A percentile compares a stretch with the other conserved stretches of the same genome.
Conservation (phyloP, 1,140 invertebrate species). For the Drosophila pruinosa region DNA sequence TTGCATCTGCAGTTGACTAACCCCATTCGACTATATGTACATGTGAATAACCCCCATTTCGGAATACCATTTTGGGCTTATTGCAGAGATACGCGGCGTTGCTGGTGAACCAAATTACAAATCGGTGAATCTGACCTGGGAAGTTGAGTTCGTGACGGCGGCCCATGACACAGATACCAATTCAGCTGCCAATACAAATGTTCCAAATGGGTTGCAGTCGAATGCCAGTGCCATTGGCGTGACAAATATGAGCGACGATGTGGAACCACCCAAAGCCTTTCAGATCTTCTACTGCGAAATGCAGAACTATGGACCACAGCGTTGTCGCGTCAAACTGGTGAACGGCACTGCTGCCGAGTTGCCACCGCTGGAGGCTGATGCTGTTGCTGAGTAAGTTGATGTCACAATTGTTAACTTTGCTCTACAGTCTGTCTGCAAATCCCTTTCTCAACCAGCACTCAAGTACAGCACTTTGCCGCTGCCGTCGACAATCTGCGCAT, state of each 20-base stretch:
- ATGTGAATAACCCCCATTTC: slow-evolving; percentile 42
- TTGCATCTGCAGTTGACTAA: slow-evolving; percentile 35
- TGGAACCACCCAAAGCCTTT: slow-evolving; percentile 83
- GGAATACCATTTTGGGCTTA: slow-evolving; percentile 77
- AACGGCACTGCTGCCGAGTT: slow-evolving; percentile 58
- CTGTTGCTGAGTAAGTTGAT: slow-evolving; percentile 26
- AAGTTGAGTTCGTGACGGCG: slow-evolving; percentile 82
- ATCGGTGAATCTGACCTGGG: slow-evolving; percentile 88
- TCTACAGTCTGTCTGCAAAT: background rate
- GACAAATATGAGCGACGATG: slow-evolving; percentile 72
- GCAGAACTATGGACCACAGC: slow-evolving; percentile 89
- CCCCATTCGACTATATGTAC: slow-evolving; percentile 28
- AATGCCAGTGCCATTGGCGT: slow-evolving; percentile 46
- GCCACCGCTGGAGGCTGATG: slow-evolving; percentile 4
- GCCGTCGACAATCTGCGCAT: slow-evolving; percentile 87
- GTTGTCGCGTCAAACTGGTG: slow-evolving; percentile 87
- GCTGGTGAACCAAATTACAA: slow-evolving; percentile 89
- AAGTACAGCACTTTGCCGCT: slow-evolving; percentile 83
- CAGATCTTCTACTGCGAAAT: slow-evolving; percentile 89
- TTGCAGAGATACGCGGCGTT: slow-evolving; percentile 86
- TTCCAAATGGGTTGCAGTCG: slow-evolving; percentile 11
- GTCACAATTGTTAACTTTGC: background rate
- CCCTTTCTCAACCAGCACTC: slow-evolving; percentile 27
- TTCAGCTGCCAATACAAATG: slow-evolving; percentile 17
- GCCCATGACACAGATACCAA: slow-evolving; percentile 67